Percentiles rank a stretch among this genome's conserved stretches.
Evolutionary conservation across 2,113 vertebrate genomes (phyloP).

Genomic region (Rhadina sibilatrix): DNA sequence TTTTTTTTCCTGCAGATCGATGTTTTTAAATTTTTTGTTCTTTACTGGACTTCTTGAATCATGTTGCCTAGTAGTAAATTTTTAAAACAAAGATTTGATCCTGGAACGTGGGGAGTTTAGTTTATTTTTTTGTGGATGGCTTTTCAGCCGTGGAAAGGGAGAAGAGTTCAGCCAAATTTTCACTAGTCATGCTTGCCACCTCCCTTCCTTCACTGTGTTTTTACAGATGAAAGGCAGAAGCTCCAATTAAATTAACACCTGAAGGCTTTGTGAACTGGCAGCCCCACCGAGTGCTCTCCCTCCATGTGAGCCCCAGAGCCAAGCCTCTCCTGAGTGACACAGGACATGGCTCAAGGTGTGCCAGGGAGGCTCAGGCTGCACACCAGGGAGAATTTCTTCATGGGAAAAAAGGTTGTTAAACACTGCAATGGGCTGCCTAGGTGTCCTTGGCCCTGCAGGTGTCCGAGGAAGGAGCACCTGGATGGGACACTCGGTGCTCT

Average conservation of each 20-base stretch:
- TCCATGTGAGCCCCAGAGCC: background rate
- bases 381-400: background rate
- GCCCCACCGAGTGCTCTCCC: background rate
- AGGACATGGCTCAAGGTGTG: background rate
- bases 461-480: accelerated
- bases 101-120: background rate
- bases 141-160: background rate
- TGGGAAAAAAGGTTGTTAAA: background rate
- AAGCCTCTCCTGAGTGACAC: background rate
- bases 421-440: background rate
- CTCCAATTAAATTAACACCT: background rate
- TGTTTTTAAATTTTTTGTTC: background rate
- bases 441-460: background rate
- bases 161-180: background rate
- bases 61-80: background rate
- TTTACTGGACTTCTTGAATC: background rate
- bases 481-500: background rate
- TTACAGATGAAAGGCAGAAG: background rate
- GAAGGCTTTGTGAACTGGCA: background rate
- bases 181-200: background rate
- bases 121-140: background rate
- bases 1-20: background rate
- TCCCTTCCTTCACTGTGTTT: background rate
- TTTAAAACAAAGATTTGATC: background rate
- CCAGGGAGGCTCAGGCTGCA: background rate